Evolutionary conservation across 1,140 invertebrate genomes (phyloP).

Genomic region (Aphelinus certus): DNA sequence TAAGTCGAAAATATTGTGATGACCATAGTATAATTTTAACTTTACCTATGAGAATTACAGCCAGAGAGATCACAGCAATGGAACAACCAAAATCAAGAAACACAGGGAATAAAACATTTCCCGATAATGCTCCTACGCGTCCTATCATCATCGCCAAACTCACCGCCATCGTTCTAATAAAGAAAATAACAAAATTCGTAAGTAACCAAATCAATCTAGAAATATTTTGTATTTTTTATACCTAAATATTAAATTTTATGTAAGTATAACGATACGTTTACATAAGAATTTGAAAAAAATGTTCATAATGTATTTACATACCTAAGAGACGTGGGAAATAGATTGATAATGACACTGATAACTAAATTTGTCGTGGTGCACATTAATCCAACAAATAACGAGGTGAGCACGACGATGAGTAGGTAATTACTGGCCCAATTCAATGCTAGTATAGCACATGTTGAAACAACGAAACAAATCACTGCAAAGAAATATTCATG

Average conservation of each 20-base stretch:
- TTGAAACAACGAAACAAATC: constrained; percentile 11
- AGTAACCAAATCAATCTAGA: neutral
- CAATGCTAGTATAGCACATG: neutral
- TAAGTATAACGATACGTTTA: neutral
- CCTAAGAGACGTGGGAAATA: constrained; percentile 70
- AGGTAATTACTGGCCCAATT: constrained; percentile 17
- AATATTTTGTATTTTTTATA: neutral
- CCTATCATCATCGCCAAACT: constrained; percentile 64
- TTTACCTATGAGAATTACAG: constrained; percentile 59
- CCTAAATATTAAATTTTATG: too few relatives aligned
- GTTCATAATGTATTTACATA: constrained; percentile 40
- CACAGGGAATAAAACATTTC: constrained; percentile 65
- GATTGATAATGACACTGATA: constrained; percentile 68
- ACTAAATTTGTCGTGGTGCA: constrained; percentile 48
- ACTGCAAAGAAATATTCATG: neutral
- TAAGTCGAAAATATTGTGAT: too few relatives aligned
- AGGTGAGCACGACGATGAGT: neutral
- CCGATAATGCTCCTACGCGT: constrained; percentile 61
- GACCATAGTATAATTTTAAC: neutral
- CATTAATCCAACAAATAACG: too few relatives aligned
- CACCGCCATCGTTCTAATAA: constrained; percentile 64
- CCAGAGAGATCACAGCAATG: constrained; percentile 59
- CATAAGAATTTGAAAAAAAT: neutral
- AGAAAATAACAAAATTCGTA: constrained; percentile 21
- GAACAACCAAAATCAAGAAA: constrained; percentile 60